Evolutionary conservation across 2,113 vertebrate genomes (phyloP).

Genomic region (Taurulus bubalis): DNA sequence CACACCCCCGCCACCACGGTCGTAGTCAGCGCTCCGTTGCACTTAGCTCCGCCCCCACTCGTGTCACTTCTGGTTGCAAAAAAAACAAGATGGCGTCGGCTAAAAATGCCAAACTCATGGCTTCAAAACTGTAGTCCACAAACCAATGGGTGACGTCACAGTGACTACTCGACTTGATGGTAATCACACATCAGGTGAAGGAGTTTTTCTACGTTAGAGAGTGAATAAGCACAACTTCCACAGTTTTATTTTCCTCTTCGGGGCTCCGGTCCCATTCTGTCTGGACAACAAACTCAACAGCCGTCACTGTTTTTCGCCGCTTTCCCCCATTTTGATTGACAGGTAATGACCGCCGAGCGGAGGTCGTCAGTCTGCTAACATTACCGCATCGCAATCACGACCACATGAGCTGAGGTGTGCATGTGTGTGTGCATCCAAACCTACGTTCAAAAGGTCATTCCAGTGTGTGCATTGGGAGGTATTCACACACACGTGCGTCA

Average conservation of each 20-base stretch:
- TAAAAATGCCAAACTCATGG: too few species aligned
- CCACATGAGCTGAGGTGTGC: constrained; percentile 2
- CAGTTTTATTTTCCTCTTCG: too few species aligned
- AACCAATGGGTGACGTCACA: too few species aligned
- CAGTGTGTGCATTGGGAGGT: constrained; percentile 20
- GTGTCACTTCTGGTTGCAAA: too few species aligned
- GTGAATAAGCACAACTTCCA: too few species aligned
- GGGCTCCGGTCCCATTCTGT: too few species aligned
- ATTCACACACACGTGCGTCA: constrained; percentile 21
- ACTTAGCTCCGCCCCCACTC: too few species aligned
- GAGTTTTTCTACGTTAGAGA: not conserved
- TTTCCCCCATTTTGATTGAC: constrained; percentile 15
- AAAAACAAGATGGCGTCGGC: too few species aligned
- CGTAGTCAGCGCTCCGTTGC: too few species aligned
- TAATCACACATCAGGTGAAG: not conserved
- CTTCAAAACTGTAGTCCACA: too few species aligned
- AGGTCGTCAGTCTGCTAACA: not conserved
- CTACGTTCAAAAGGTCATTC: not conserved
- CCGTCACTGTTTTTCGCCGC: not conserved
- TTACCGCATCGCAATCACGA: constrained; percentile 14
- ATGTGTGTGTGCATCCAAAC: not conserved
- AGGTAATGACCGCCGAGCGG: constrained; percentile 9
- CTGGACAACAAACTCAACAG: not conserved
- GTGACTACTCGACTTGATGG: too few species aligned
- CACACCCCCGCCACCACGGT: too few species aligned